A percentile compares a stretch with the other conserved stretches of the same genome.
Conservation (phyloP, 1,140 invertebrate species). For the Notospermus geniculatus region DNA sequence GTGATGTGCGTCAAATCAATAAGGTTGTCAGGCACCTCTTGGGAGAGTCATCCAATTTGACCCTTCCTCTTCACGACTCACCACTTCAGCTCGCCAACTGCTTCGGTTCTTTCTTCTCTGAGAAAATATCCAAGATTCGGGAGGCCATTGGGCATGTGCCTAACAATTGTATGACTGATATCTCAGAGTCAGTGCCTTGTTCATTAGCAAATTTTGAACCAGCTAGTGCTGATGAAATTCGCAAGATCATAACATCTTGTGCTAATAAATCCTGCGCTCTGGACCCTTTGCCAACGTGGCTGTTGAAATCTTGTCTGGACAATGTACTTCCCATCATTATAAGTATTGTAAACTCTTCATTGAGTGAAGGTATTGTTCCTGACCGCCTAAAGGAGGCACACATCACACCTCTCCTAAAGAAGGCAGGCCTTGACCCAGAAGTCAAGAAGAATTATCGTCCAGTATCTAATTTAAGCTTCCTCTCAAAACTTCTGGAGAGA, state of each 20-base stretch:
- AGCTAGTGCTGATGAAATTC: neutral
- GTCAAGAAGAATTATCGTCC: too few relatives aligned
- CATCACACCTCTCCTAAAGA: too few relatives aligned
- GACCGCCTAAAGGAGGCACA: too few relatives aligned
- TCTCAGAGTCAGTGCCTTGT: neutral
- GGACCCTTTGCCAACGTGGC: slow-evolving; percentile 20
- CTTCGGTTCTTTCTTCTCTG: neutral
- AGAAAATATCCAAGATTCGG: neutral
- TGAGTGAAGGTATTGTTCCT: too few relatives aligned
- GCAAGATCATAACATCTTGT: neutral
- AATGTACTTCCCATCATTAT: slow-evolving; percentile 13
- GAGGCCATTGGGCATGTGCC: neutral
- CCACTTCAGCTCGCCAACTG: neutral
- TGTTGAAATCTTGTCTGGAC: slow-evolving; percentile 14
- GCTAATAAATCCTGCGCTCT: slow-evolving; percentile 19
- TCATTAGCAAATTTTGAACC: neutral
- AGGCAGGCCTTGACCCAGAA: too few relatives aligned
- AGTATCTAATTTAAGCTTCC: too few relatives aligned
- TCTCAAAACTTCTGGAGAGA: too few relatives aligned
- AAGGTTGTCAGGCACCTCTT: too few relatives aligned
- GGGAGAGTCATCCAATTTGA: neutral
- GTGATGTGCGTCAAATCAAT: neutral
- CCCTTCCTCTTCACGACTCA: neutral
- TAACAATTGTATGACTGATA: neutral
- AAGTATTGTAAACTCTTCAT: slow-evolving; percentile 12